Evolutionary conservation across 2,113 vertebrate species (phyloP), one percentile per base, ranked within the genome.

Genomic region (Myanophis thanlyinensis): DNA sequence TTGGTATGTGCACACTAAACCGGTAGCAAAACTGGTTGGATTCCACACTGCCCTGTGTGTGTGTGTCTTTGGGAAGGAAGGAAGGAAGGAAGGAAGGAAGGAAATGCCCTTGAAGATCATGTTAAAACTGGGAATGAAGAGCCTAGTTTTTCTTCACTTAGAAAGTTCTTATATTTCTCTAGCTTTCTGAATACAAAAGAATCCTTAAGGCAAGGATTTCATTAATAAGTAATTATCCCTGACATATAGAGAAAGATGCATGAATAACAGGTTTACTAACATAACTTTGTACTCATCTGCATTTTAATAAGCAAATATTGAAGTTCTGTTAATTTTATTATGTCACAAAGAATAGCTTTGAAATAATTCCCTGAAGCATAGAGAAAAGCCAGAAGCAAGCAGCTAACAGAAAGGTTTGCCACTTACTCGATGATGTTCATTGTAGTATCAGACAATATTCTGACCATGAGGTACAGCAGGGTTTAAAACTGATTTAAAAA

Each of bases 161-260:
- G 94, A 93, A 95, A 73, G 80, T 90, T 96, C 94, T 93, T 89
- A 92, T 95, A 97, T 96, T 93, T 44, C 46, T 85, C 95, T 96
- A 5, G 85, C 93, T 94, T 52, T 94, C 35, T 94, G 95, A 93
- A 94, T 92, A 89, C 30, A 93, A 92, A 93, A 89, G 13, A 93
- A 92, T 96, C 90, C 95, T 96, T 90, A 91, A 94, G 89, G 90
- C 87, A 94, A 87, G 46, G 85, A 93, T 92, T 93, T 91, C 94
- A 94, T 97, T 96, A 96, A 96, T 96, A 96, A 96, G 94, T 95
- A 96, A 97, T 96, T 95, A 95, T 92, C 92, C 88, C 51, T 30
- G 91, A 94, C 87, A 90, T 4, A 84, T 22, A 96, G 92, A 92
- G 54, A 89, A 94, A 93, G 89, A 95, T 91, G 80, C 92, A 95